Evolutionary conservation across 2,113 vertebrate species (phyloP).

Genomic region (Pao palembangensis): DNA sequence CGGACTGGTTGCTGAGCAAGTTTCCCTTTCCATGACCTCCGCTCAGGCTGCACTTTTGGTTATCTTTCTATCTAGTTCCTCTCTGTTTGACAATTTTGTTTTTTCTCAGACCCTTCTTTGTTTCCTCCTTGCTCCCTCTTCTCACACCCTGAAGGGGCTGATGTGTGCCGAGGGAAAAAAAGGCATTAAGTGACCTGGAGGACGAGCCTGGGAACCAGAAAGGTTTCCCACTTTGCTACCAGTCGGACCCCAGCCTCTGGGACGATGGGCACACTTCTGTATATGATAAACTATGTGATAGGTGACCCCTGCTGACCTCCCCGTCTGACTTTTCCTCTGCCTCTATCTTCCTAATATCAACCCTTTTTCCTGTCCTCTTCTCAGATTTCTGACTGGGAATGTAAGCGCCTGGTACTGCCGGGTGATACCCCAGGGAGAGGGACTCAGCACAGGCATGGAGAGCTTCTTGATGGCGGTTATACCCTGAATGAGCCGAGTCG

Average conservation of each 20-base stretch:
- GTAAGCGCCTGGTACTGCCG: constrained; percentile 48
- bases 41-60: neutral
- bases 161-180: constrained; percentile 46
- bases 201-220: constrained; percentile 43
- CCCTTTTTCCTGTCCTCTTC: constrained; percentile 38
- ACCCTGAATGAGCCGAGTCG: constrained; percentile 50
- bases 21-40: constrained; percentile 30
- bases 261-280: constrained; percentile 60
- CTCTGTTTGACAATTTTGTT: constrained; percentile 4
- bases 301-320: constrained; percentile 35
- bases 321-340: constrained; percentile 32
- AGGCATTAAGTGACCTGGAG: constrained; percentile 41
- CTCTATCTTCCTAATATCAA: constrained; percentile 28
- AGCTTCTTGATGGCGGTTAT: constrained; percentile 41
- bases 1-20: constrained; percentile 37
- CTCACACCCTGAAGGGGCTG: constrained; percentile 50
- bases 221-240: constrained; percentile 45
- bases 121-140: constrained; percentile 5
- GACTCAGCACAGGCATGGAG: neutral
- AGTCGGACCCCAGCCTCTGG: constrained; percentile 30
- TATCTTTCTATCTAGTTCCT: neutral
- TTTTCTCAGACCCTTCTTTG: constrained; percentile 13
- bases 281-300: constrained; percentile 71
- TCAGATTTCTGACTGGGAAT: constrained; percentile 48
- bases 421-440: neutral